Evolutionary conservation across 1,140 invertebrate species (phyloP).

Genomic region (Drosophila arizonae): DNA sequence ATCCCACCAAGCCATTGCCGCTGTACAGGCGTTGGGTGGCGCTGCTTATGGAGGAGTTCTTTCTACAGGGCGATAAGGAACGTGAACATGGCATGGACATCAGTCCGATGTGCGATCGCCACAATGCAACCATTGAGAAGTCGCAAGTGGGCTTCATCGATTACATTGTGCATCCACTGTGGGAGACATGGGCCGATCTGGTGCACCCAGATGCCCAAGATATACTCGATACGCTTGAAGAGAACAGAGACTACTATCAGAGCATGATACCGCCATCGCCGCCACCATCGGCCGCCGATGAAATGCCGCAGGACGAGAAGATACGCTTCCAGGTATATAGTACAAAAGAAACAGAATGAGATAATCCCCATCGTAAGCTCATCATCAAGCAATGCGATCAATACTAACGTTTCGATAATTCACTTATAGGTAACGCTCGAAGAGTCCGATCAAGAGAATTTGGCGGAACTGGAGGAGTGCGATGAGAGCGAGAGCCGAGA

Average conservation of each 20-base stretch:
- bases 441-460: conserved; percentile 87
- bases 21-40: conserved; percentile 97
- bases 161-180: conserved; percentile 99
- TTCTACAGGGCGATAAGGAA: conserved; percentile 97
- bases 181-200: conserved; percentile 99
- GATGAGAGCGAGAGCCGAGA: conserved; percentile 84
- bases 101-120: conserved; percentile 98
- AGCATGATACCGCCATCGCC: conserved; percentile 92
- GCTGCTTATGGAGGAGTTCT: conserved; percentile 98
- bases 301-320: conserved; percentile 85
- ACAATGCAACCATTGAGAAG: conserved; percentile 98
- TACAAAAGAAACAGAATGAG: too few species aligned
- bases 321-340: conserved; percentile 86
- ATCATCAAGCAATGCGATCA: not conserved
- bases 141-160: conserved; percentile 99
- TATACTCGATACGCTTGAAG: conserved; percentile 98
- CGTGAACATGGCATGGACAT: conserved; percentile 96
- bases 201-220: conserved; percentile 99
- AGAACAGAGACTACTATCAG: conserved; percentile 99
- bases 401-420: too few species aligned
- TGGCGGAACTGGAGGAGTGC: conserved; percentile 85
- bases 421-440: conserved; percentile 90
- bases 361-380: not conserved
- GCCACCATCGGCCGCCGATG: conserved; percentile 86
- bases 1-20: conserved; percentile 98